Evolutionary conservation across 2,888 invertebrate genomes (phyloP).

Genomic region (Macropis europaea): DNA sequence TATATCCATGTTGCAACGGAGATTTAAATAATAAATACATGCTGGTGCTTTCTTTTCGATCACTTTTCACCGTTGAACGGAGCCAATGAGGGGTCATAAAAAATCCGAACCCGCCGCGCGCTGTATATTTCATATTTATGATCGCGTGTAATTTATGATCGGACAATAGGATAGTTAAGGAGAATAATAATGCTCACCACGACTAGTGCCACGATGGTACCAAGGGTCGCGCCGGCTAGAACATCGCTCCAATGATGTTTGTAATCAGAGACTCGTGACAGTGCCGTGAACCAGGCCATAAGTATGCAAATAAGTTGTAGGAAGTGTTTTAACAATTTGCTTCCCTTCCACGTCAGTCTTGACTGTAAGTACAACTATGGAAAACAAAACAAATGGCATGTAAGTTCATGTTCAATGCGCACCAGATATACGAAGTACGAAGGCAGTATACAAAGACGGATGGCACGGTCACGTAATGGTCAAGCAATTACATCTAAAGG

Average conservation of each 20-base stretch:
- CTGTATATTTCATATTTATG: constrained; percentile 16
- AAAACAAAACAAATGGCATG: background rate
- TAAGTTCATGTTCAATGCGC: background rate
- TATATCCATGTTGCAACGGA: too few species aligned
- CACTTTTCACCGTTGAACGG: background rate
- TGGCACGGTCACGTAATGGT: background rate
- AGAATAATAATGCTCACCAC: constrained; percentile 83
- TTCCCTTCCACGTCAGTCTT: constrained; percentile 90
- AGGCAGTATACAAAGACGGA: too few species aligned
- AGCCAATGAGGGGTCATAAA: background rate
- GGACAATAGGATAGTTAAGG: constrained; percentile 27
- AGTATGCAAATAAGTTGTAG: constrained; percentile 90
- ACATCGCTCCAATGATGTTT: constrained; percentile 99
- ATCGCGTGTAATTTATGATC: constrained; percentile 17
- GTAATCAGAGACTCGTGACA: constrained; percentile 96
- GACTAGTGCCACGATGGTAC: constrained; percentile 85
- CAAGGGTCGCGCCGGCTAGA: constrained; percentile 88
- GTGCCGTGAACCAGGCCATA: constrained; percentile 92
- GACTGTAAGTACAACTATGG: constrained; percentile 92
- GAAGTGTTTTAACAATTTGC: constrained; percentile 90
- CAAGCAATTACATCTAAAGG: too few species aligned
- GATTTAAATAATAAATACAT: too few species aligned
- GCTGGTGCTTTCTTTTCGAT: too few species aligned
- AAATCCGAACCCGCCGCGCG: background rate
- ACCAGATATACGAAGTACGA: too few species aligned